Conservation (phyloP, 2,888 invertebrate genomes). For the Hypena proboscidalis region DNA sequence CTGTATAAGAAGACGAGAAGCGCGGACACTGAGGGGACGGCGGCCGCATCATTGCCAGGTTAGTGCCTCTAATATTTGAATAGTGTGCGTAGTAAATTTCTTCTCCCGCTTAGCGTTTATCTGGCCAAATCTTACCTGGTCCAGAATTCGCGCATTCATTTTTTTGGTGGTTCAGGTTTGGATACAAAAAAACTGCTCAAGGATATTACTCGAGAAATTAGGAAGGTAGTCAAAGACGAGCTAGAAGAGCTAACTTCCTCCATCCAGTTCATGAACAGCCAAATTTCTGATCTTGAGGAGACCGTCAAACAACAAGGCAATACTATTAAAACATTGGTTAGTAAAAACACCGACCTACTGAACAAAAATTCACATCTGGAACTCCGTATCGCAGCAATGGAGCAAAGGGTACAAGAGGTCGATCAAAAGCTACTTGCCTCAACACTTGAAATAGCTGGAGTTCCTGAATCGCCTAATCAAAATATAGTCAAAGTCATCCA, state of each 20-base stretch:
- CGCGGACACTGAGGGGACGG: too few relatives aligned
- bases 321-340: conserved; percentile 4
- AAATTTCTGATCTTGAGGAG: not conserved
- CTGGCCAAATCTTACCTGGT: too few relatives aligned
- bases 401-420: conserved; percentile 12
- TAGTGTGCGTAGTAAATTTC: too few relatives aligned
- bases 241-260: not conserved
- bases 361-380: conserved; percentile 10
- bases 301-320: conserved; percentile 1
- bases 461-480: not conserved
- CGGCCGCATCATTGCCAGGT: too few relatives aligned
- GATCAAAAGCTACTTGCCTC: conserved; percentile 14
- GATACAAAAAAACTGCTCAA: conserved; percentile 3
- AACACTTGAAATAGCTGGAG: conserved; percentile 10
- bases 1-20: too few relatives aligned
- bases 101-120: too few relatives aligned
- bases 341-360: conserved; percentile 6
- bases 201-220: conserved; percentile 2
- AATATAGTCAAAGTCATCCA: conserved; percentile 4
- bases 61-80: too few relatives aligned
- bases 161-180: too few relatives aligned
- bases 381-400: conserved; percentile 15
- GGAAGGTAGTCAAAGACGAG: conserved; percentile 4
- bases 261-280: not conserved
- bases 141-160: too few relatives aligned